These are phyloP conservation scores for Drosophila lutescens DNA, from an alignment of 2,888 invertebrate genomes.

Conservation along the genomic window DNA sequence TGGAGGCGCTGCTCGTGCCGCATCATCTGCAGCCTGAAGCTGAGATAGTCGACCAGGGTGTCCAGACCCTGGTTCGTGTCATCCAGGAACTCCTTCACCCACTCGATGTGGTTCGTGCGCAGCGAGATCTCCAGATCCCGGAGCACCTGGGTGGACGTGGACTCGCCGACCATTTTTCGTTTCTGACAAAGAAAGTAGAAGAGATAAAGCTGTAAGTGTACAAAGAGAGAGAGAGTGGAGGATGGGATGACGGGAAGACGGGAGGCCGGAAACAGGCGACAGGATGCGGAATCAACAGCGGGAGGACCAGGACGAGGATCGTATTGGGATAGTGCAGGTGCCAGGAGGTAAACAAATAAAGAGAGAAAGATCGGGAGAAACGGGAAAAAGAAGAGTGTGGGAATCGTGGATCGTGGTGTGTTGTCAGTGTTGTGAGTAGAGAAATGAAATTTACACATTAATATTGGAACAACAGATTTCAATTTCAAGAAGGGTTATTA, in stretches of 20 bases:
- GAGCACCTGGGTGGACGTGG: constrained; percentile 98
- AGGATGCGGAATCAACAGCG: constrained; percentile 30
- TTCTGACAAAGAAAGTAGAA: constrained; percentile 90
- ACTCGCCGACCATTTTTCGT: constrained; percentile 97
- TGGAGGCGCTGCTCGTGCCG: constrained; percentile 93
- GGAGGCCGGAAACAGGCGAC: constrained; percentile 28
- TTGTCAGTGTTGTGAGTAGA: constrained; percentile 78
- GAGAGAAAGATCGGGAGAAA: constrained; percentile 19
- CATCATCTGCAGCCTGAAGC: constrained; percentile 97
- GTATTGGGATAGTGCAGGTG: constrained; percentile 40
- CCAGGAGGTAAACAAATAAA: constrained; percentile 29
- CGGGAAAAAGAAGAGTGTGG: constrained; percentile 19
- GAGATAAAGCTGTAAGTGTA: constrained; percentile 84
- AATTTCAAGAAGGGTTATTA: constrained; percentile 26
- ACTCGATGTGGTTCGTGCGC: constrained; percentile 99
- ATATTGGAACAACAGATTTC: constrained; percentile 63
- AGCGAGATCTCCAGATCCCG: constrained; percentile 99
- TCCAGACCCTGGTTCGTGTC: constrained; percentile 98
- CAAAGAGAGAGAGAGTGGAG: constrained; percentile 51
- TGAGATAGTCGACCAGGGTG: constrained; percentile 98
- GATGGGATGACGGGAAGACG: constrained; percentile 22
- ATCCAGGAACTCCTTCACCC: constrained; percentile 99
- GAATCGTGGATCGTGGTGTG: constrained; percentile 37
- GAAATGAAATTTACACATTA: constrained; percentile 79
- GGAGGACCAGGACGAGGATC: constrained; percentile 27